Evolutionary conservation across 2,888 invertebrate genomes (phyloP).

Genomic region (Orthosia cruda): DNA sequence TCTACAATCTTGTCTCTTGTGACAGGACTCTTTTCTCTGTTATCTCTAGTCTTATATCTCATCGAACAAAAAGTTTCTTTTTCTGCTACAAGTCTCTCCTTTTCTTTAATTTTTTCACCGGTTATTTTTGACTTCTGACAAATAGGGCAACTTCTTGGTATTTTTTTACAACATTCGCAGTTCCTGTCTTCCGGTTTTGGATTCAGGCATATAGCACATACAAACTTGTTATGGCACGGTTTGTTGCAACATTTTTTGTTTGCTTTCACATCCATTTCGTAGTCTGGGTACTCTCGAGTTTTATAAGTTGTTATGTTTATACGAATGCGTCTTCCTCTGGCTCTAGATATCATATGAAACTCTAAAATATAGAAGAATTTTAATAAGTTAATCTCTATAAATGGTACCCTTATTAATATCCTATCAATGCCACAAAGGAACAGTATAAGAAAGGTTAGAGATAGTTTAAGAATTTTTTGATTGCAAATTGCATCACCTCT

Average conservation of each 20-base stretch:
- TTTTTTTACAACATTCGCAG: slow-evolving; percentile 60
- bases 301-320: slow-evolving; percentile 83
- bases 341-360: slow-evolving; percentile 79
- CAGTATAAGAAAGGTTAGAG: neutral
- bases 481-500: too few species aligned
- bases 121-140: slow-evolving; percentile 70
- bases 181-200: slow-evolving; percentile 52
- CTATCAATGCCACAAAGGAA: neutral
- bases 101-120: slow-evolving; percentile 28
- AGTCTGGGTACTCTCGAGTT: slow-evolving; percentile 35
- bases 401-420: neutral
- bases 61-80: slow-evolving; percentile 2
- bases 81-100: slow-evolving; percentile 39
- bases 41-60: slow-evolving; percentile 8
- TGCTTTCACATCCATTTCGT: slow-evolving; percentile 63
- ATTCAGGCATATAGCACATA: slow-evolving; percentile 84
- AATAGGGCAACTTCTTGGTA: slow-evolving; percentile 74
- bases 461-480: too few species aligned
- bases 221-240: slow-evolving; percentile 68
- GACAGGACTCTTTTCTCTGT: neutral
- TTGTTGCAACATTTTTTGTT: slow-evolving; percentile 60
- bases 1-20: slow-evolving; percentile 49
- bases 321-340: slow-evolving; percentile 73
- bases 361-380: slow-evolving; percentile 34
- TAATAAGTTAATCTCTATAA: neutral